Conservation (phyloP, 2,797 vertebrate genomes). For the Trachurus trachurus region DNA sequence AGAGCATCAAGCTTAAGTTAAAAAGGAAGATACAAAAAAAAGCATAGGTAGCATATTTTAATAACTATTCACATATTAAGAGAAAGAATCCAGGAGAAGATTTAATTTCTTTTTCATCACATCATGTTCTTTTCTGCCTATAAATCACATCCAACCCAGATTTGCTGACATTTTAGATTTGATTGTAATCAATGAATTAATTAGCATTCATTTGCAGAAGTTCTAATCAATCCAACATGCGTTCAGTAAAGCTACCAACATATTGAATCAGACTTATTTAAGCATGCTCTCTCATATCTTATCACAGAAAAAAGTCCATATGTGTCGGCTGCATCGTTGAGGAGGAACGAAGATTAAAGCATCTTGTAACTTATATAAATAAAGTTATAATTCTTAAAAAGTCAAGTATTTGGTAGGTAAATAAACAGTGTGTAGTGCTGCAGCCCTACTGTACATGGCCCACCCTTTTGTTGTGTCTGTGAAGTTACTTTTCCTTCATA, state of each 20-base stretch:
- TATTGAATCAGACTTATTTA: too few species aligned
- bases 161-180: neutral
- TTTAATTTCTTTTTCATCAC: neutral
- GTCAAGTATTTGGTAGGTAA: neutral
- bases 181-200: neutral
- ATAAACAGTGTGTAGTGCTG: neutral
- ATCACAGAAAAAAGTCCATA: neutral
- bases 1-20: too few species aligned
- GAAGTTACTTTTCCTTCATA: neutral
- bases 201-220: neutral
- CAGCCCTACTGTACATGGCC: neutral
- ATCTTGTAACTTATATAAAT: too few species aligned
- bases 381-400: too few species aligned
- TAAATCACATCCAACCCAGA: neutral
- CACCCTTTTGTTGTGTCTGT: neutral
- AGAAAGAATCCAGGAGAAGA: neutral
- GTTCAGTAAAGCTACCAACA: neutral
- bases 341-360: neutral
- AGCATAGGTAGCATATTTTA: too few species aligned
- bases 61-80: neutral
- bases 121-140: neutral
- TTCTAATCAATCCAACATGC: neutral
- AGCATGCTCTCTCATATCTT: neutral
- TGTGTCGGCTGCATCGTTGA: neutral
- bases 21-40: too few species aligned